Evolutionary conservation across 2,797 vertebrate species (phyloP), one percentile per base, ranked within the genome.

Genomic region (Limosa lapponica): DNA sequence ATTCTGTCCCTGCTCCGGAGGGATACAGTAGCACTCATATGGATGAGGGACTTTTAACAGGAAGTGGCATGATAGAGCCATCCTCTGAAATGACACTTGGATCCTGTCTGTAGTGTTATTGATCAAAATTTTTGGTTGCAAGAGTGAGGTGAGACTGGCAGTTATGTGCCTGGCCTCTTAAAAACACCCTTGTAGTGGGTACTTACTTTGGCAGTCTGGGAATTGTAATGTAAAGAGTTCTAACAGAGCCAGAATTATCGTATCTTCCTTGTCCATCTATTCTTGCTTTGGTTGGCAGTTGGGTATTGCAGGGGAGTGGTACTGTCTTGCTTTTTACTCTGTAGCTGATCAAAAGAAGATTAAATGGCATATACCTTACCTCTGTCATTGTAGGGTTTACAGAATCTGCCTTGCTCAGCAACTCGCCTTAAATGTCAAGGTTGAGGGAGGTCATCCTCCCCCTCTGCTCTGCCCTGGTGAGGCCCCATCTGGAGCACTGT

Each of bases 301-400:
- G 72, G 25, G 19, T 36, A 3, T 36, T 71, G 52, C 48, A 81
- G 43, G 55, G 62, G 22, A 74, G 23, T 36, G 61, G 25, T 37
- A 3, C 11, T 22, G 34, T 48, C 37, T 30, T 17, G 15, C 32
- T 85, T 57, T 37, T 54, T 30, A 3, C 32, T 52, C 5, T 28
- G 0, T 3, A 49, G 52, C 54, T 69, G 61, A 49, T 64, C 4
- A 43, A n/a, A 87, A 13, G 44, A 19, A 54, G 58, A 11, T 75
- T 32, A 39, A 58, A 28, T 24, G 20, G 28, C 19, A 2, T 28
- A 5, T 2, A 19, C 43, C 23, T 80, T 72, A 43, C 27, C 30
- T 55, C 20, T 57, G 37, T 55, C 32, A 3, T 0, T 3, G 20
- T 27, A 22, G 0, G 1, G 25, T 65, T 36, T 20, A 4, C 20